Evolutionary conservation across 2,797 vertebrate genomes (phyloP).

Genomic region (Poecilia velifera): DNA sequence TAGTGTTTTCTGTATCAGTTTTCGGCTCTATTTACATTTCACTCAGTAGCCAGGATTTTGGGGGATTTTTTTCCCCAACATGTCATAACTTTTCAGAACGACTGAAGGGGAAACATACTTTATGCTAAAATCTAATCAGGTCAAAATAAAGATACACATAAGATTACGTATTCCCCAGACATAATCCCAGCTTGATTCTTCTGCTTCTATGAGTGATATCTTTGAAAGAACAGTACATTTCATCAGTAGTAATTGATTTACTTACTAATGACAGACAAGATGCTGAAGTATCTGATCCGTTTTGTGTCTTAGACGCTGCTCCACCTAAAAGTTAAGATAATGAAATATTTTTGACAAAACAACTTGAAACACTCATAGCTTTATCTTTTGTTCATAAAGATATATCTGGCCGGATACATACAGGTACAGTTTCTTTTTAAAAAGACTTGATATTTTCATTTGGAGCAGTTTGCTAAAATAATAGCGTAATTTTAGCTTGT

Average conservation of each 20-base stretch:
- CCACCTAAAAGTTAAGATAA: neutral
- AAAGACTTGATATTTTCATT: neutral
- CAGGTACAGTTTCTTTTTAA: neutral
- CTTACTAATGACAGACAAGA: neutral
- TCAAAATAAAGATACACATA: constrained; percentile 3
- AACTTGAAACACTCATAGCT: neutral
- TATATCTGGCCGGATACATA: neutral
- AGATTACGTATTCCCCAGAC: neutral
- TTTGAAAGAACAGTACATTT: neutral
- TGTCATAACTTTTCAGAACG: constrained; percentile 17
- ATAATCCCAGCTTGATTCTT: neutral
- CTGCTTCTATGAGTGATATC: neutral
- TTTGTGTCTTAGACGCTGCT: neutral
- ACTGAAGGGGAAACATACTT: constrained; percentile 33
- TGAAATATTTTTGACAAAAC: neutral
- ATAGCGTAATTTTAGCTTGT: neutral
- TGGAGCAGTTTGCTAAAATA: neutral
- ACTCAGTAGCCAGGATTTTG: neutral
- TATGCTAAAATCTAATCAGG: constrained; percentile 38
- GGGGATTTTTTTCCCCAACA: constrained; percentile 35
- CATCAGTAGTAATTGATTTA: neutral
- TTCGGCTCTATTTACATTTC: constrained; percentile 11
- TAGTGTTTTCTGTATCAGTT: constrained; percentile 24
- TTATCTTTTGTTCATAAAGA: neutral
- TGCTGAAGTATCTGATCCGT: neutral